Conservation (phyloP, 2,113 vertebrate genomes). For the Entomyzon cyanotis region DNA sequence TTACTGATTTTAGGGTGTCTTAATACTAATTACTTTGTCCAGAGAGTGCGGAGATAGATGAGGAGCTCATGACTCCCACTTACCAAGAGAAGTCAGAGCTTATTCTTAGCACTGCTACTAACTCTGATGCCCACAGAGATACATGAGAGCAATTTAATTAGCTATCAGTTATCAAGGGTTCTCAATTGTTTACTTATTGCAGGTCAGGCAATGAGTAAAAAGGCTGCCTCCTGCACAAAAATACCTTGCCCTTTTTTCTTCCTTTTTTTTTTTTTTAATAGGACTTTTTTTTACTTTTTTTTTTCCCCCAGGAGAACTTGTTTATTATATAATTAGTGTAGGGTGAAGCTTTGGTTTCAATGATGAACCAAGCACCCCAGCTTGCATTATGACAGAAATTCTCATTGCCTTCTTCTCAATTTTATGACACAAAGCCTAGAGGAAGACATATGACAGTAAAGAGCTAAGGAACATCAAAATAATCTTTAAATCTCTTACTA, state of each 20-base stretch:
- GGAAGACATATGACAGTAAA: not conserved
- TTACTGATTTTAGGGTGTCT: not conserved
- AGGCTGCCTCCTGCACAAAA: not conserved
- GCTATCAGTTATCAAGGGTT: not conserved
- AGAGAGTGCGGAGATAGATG: not conserved
- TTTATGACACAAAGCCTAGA: not conserved
- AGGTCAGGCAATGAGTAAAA: not conserved
- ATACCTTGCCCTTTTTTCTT: rapidly evolving
- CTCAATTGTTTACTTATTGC: not conserved
- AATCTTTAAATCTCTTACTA: not conserved
- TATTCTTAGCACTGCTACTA: not conserved
- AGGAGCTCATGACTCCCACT: not conserved
- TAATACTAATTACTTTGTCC: not conserved
- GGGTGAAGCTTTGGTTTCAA: not conserved
- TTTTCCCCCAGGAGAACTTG: not conserved
- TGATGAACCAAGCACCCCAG: not conserved
- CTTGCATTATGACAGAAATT: not conserved
- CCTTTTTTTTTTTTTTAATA: not conserved
- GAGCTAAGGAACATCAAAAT: not conserved
- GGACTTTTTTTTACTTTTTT: not conserved
- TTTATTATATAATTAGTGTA: not conserved
- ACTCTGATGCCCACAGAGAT: not conserved
- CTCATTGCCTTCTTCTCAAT: not conserved
- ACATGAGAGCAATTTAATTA: not conserved
- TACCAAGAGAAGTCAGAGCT: not conserved